A percentile compares a stretch with the other conserved stretches of the same genome.
These are phyloP conservation scores for Dissostichus mawsoni DNA, from an alignment of 2,113 vertebrate genomes.

Conservation along the genomic window DNA sequence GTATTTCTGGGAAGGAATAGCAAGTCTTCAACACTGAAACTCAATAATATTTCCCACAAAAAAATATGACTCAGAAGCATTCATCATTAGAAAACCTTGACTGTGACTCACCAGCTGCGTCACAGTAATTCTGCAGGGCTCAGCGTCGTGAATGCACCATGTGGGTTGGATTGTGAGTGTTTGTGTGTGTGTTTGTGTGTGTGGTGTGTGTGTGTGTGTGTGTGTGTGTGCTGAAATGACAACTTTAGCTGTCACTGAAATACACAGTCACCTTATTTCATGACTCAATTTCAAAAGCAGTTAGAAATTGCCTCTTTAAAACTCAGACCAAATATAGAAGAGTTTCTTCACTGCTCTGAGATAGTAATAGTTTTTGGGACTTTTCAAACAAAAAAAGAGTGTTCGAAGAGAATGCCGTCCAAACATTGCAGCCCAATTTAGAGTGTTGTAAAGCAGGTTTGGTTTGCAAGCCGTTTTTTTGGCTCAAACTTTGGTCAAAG, in stretches of 20 bases:
- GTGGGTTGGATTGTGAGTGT: slow-evolving; percentile 68
- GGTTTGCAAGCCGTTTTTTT: slow-evolving; percentile 9
- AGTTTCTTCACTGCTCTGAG: slow-evolving; percentile 13
- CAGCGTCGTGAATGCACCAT: slow-evolving; percentile 47
- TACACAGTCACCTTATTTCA: slow-evolving; percentile 28
- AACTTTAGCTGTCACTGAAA: slow-evolving; percentile 53
- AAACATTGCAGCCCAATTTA: slow-evolving; percentile 28
- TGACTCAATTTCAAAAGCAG: slow-evolving; percentile 16
- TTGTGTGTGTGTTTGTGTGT: background rate
- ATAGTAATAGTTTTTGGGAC: slow-evolving; percentile 32
- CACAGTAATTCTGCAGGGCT: slow-evolving; percentile 57
- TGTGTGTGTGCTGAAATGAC: background rate
- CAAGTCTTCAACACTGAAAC: slow-evolving; percentile 23
- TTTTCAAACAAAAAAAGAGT: slow-evolving; percentile 23
- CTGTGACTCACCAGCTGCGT: slow-evolving; percentile 66
- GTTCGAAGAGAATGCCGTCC: background rate
- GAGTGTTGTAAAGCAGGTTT: slow-evolving; percentile 30
- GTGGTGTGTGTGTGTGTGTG: no score
- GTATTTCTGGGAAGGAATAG: slow-evolving; percentile 41
- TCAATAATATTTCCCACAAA: slow-evolving; percentile 33
- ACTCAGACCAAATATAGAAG: slow-evolving; percentile 10
- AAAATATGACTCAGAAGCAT: slow-evolving; percentile 20
- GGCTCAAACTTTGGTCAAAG: slow-evolving; percentile 17
- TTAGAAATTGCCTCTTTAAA: slow-evolving; percentile 27
- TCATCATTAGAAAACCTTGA: slow-evolving; percentile 49